phyloP scores from a whole-genome alignment of 2,888 invertebrate species.

The Labia minor region DNA sequence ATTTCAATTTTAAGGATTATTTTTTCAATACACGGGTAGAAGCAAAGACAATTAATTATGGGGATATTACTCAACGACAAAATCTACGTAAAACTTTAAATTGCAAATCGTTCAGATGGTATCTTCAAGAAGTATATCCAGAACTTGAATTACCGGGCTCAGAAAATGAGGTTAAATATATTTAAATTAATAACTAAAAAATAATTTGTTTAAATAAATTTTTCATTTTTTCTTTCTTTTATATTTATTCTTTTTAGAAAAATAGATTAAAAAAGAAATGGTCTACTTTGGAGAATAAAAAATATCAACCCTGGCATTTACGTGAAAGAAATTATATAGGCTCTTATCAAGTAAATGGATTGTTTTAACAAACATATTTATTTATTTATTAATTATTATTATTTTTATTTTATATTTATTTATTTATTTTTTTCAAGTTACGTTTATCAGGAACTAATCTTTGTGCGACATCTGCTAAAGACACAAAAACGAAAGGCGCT shows the following conservation, averaged over 20 bases:
- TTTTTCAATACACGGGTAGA: slow-evolving; percentile 56
- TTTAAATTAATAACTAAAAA: background rate
- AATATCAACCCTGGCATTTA: slow-evolving; percentile 73
- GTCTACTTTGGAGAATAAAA: slow-evolving; percentile 45
- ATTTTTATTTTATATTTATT: background rate
- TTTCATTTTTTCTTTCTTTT: background rate
- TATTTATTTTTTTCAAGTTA: slow-evolving; percentile 42
- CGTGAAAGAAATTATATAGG: slow-evolving; percentile 38
- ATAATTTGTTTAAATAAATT: background rate
- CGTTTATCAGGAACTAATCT: slow-evolving; percentile 58
- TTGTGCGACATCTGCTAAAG: slow-evolving; percentile 69
- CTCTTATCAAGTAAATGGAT: slow-evolving; percentile 14
- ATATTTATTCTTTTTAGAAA: slow-evolving; percentile 31
- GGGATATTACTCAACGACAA: slow-evolving; percentile 67
- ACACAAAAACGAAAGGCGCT: slow-evolving; percentile 66
- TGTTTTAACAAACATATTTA: slow-evolving; percentile 15
- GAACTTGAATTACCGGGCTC: slow-evolving; percentile 55
- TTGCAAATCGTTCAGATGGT: slow-evolving; percentile 81
- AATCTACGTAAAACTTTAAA: slow-evolving; percentile 58
- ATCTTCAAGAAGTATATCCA: slow-evolving; percentile 72
- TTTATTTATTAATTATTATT: slow-evolving; percentile 27
- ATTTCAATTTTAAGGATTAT: slow-evolving; percentile 50
- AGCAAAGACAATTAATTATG: slow-evolving; percentile 45
- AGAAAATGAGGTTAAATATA: slow-evolving; percentile 32
- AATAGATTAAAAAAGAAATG: slow-evolving; percentile 47